Base-by-base conservation (phyloP, 2,888 invertebrate genomes). In the Acrobasis consociella region DNA sequence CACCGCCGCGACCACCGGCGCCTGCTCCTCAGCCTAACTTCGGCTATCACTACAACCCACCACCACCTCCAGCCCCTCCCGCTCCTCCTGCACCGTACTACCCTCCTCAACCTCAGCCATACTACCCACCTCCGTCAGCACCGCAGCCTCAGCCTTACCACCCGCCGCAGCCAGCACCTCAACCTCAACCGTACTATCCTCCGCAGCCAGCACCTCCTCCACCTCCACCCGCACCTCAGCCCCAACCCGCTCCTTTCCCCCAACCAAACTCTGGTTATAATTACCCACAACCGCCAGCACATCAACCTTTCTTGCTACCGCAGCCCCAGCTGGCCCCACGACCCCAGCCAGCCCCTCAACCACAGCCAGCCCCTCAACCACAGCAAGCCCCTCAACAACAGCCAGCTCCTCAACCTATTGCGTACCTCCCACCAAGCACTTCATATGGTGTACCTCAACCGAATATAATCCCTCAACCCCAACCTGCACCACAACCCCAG, bases 91-190 rank as follows among this genome's bases (percentile, higher is more conserved):
- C 78, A 78, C 56, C 31, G 31, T 31, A 31, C 31, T 31, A 31
- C 73, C 71, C 13, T 37, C 31, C 39, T 49, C 50, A n/a, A 42
- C 9, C 61, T 15, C 46, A 16, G 10, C 72, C 69, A 11, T 67
- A 72, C 38, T 70, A 69, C 60, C 66, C 63, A 49, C 72, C 73
- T 38, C 75, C 73, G 15, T 17, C 53, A 51, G 39, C 60, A 9
- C 67, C 63, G 8, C 66, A 62, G 13, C 69, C 65, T 39, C 74
- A 69, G 68, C 46, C 46, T 1, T 72, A 37, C 71, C 63, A 9
- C 80, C 75, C 5, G 50, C 67, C 74, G 5, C 77, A 78, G 53
- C 73, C 71, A 0, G 72, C 71, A 2, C 73, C 71, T 7, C 72
- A 67, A 31, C 65, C 65, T 15, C 69, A 62, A 22, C 60, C 64